Evolutionary conservation across 53 echinoderm and acorn worm species (phyloP).

Genomic region (Stichopus horrens): DNA sequence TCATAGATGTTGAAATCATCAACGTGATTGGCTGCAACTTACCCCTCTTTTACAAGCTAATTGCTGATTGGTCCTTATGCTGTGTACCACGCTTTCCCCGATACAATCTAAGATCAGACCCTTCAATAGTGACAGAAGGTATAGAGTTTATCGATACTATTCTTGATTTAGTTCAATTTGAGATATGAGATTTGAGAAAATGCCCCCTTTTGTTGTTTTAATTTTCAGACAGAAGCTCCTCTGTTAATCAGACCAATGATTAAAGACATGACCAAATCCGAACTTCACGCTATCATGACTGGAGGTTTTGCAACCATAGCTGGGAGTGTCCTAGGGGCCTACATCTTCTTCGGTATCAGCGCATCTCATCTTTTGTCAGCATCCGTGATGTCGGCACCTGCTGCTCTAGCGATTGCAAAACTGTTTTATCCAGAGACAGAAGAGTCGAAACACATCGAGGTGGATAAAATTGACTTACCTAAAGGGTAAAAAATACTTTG

Average conservation of each 20-base stretch:
- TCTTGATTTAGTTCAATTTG: no score
- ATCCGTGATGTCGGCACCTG: constrained; percentile 56
- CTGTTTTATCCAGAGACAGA: constrained; percentile 90
- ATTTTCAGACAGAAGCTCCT: constrained; percentile 51
- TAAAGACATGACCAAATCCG: constrained; percentile 47
- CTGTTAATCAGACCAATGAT: constrained; percentile 39
- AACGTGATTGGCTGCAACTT: no score
- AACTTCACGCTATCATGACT: constrained; percentile 54
- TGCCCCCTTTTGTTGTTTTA: background rate
- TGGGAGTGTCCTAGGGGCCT: constrained; percentile 65
- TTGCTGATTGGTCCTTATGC: no score
- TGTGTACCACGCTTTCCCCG: no score
- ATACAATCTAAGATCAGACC: no score
- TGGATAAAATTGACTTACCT: constrained; percentile 60
- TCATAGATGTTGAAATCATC: no score
- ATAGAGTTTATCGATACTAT: background rate
- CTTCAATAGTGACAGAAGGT: background rate
- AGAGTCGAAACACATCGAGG: constrained; percentile 61
- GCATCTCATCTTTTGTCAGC: constrained; percentile 72
- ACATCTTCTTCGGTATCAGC: constrained; percentile 65
- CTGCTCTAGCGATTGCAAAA: constrained; percentile 64
- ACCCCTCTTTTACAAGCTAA: no score
- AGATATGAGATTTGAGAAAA: no score
- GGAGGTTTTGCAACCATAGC: constrained; percentile 69
- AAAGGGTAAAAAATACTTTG: constrained; percentile 51